phyloP scores from a whole-genome alignment of 2,113 vertebrate species.

The Muntiacus reevesi region DNA sequence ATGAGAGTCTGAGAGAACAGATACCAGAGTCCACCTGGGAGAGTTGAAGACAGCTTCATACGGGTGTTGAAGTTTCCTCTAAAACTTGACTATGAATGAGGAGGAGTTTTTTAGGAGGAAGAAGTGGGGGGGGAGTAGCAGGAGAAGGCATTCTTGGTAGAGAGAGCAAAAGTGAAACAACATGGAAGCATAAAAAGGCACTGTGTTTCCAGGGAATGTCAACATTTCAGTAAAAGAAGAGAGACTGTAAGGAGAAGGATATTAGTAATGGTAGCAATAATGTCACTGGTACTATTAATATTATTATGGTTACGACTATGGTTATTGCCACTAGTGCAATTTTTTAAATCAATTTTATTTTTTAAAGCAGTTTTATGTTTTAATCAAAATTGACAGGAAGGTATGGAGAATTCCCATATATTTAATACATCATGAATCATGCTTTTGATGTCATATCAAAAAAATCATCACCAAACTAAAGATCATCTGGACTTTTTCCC shows the following conservation, averaged over 20 bases:
- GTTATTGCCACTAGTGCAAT: neutral
- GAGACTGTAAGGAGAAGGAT: neutral
- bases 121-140: neutral
- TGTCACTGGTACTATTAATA: neutral
- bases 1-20: neutral
- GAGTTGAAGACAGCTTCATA: slow-evolving; percentile 19
- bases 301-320: too few species aligned
- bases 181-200: neutral
- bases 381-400: neutral
- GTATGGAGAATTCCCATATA: neutral
- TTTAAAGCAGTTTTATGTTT: neutral
- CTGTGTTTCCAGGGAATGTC: neutral
- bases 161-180: neutral
- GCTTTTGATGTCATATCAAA: neutral
- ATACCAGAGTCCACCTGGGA: neutral
- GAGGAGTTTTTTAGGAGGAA: neutral
- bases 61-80: neutral
- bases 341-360: neutral
- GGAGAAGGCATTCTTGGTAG: neutral
- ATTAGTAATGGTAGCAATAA: neutral
- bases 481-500: neutral
- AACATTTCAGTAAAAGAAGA: neutral
- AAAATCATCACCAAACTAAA: neutral
- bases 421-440: neutral
- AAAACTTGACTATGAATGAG: slow-evolving; percentile 16